Evolutionary conservation across 2,797 vertebrate species (phyloP), one percentile per base, ranked within the genome.

Genomic region (Sandelia bainsii): DNA sequence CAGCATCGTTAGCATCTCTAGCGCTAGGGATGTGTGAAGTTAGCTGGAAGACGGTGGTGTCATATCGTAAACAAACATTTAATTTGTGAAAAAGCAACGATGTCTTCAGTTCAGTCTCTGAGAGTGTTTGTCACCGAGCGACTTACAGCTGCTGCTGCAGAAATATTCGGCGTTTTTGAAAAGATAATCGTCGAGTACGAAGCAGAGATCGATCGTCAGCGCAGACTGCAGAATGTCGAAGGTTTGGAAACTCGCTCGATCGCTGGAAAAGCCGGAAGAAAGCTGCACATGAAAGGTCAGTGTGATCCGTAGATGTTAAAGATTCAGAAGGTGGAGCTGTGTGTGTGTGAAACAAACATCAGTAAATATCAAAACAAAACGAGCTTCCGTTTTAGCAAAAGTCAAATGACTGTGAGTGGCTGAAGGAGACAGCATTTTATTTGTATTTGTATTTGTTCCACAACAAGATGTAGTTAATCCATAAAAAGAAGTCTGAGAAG

Each of bases 111-210:
- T 4, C 39, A 45, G 22, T 8, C 10, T 65, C 23, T 72, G 29
- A 69, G 67, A 39, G 12, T 52, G 19, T 72, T 84, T 44, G 8
- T 14, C 0, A n/a, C 1, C 2, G 10, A 44, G 52, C 46, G 79
- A 62, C 58, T 85, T 2, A 73, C 69, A 8, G 72, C 76, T 27
- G 82, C 72, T 14, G 75, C 76, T 16, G 72, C 67, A 13, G 82
- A 85, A 40, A 85, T 85, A 76, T 70, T 79, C 8, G 57, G 42
- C n/a, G 63, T 66, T 3, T 72, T 79, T 23, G 66, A 71, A 3
- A 69, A 42, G 49, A 54, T 72, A 0, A 53, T 85, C 32, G 17
- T 48, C 9, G 49, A 77, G 44, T 77, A 71, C 7, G 34, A 85
- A 22, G 52, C 57, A 23, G 72, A 84, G 68, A 57, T 75, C 32